Base-by-base conservation (phyloP, 2,113 vertebrate genomes). In the Neogale vison region DNA sequence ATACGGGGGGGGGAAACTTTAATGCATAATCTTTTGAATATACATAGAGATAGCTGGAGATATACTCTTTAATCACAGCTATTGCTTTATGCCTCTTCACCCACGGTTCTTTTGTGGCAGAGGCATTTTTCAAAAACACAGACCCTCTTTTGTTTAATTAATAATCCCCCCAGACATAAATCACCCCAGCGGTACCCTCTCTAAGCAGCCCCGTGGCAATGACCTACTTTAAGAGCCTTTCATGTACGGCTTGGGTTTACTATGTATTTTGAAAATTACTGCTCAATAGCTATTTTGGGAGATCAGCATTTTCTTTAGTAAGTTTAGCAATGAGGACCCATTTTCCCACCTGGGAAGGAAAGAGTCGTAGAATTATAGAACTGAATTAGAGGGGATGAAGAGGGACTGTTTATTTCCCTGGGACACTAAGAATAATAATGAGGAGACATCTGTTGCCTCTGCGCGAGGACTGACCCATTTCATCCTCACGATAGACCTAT, bases 91-190 rank as follows among this genome's bases (percentile, higher is more conserved):
- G 61, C 59, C 89, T 95, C 94, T 89, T 92, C 86, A 39, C 29
- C 88, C 80, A 67, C 6, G 2, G 79, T 76, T 96, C 94, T 93
- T 98, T 95, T 84, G 50, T 90, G 88, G 93, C 93, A 97, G 85
- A 96, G 34, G 95, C 97, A 98, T 97, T 98, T 98, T 98, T 98
- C 97, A 97, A 96, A 97, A 98, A 98, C 95, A 98, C 79, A 96
- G 96, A 91, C 69, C 97, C 94, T 98, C 97, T 98, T 98, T 97
- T 98, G 97, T 98, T 98, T 98, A 98, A 98, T 98, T 98, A 98
- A 98, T 98, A 98, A 98, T 97, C 94, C 94, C 98, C 97, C 96
- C 90, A 97, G 96, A 98, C 96, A 97, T 98, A 98, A 98, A 98
- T 98, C 97, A 98, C 63, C 93, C 98, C 88, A 69, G 95, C 3